phyloP scores from a whole-genome alignment of 2,797 vertebrate species.

The Hapalemur alaotrensis region DNA sequence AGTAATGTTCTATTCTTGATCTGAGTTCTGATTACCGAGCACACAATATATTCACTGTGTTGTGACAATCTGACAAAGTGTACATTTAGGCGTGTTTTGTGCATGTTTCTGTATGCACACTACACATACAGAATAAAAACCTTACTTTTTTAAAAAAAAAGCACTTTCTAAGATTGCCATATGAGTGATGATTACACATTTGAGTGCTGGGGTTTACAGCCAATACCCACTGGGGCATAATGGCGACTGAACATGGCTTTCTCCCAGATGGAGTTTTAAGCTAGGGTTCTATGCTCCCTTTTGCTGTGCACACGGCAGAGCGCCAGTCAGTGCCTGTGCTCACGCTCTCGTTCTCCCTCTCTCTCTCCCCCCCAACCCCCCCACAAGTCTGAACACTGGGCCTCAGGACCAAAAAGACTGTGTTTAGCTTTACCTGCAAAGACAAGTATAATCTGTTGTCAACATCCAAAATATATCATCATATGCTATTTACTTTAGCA shows the following conservation, averaged over 20 bases:
- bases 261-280: conserved; percentile 2
- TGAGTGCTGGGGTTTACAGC: not conserved
- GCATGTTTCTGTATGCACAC: not conserved
- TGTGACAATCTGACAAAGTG: not conserved
- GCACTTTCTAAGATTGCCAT: not conserved
- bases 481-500: not conserved
- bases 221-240: not conserved
- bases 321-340: not conserved
- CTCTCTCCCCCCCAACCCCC: not conserved
- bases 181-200: not conserved
- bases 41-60: not conserved
- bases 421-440: conserved; percentile 11
- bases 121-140: not conserved
- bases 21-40: not conserved
- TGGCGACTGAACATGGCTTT: not conserved
- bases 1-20: not conserved
- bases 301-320: not conserved
- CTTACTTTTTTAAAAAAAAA: not conserved
- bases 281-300: not conserved
- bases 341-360: no score
- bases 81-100: not conserved
- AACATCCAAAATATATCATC: not conserved
- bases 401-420: not conserved
- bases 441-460: not conserved
- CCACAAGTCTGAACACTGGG: not conserved